Conservation (phyloP, 2,888 invertebrate genomes). For the Sarcophaga variegata region DNA sequence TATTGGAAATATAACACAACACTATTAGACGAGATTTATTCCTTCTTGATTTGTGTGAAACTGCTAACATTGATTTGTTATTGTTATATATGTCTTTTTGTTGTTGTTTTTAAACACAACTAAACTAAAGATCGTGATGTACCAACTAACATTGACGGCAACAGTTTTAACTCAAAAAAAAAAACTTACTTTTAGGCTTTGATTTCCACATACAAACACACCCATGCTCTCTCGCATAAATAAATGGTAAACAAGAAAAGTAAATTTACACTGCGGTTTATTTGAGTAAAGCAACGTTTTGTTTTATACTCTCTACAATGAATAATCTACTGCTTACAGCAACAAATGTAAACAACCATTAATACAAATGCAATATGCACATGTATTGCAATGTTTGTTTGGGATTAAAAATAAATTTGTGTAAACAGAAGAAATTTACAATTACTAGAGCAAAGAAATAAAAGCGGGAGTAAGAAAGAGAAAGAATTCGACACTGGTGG, state of each 20-base stretch:
- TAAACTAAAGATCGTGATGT: constrained; percentile 48
- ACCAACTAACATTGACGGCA: constrained; percentile 34
- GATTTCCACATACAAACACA: neutral
- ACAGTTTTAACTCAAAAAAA: neutral
- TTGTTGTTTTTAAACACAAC: constrained; percentile 22
- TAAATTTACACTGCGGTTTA: neutral
- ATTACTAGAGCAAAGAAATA: too few relatives aligned
- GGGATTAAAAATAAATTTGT: too few relatives aligned
- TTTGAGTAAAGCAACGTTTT: neutral
- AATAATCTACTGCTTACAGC: too few relatives aligned
- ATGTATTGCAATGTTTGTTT: too few relatives aligned
- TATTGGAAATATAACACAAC: neutral
- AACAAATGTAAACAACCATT: too few relatives aligned
- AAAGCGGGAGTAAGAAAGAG: too few relatives aligned
- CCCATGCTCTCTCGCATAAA: neutral
- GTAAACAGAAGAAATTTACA: too few relatives aligned
- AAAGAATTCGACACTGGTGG: too few relatives aligned
- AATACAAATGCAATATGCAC: too few relatives aligned
- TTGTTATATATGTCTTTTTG: neutral
- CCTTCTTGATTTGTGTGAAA: neutral
- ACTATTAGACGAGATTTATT: neutral
- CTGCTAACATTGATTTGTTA: neutral
- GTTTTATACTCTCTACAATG: too few relatives aligned
- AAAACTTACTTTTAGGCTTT: neutral
- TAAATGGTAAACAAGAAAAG: too few relatives aligned